Base-by-base conservation (phyloP, 2,113 vertebrate species). In the Notothenia coriiceps region DNA sequence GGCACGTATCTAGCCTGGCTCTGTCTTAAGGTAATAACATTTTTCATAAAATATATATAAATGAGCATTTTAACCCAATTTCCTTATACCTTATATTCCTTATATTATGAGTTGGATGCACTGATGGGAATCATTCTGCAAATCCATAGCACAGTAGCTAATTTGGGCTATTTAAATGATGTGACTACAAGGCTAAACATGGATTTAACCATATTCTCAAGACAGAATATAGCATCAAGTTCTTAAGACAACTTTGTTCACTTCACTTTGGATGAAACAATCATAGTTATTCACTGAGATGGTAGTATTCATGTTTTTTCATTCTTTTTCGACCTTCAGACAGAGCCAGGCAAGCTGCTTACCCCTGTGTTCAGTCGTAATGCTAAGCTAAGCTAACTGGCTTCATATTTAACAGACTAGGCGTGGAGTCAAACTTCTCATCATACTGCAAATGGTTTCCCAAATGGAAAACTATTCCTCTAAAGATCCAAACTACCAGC, bases 401-500 rank as follows among this genome's bases (percentile, higher is more conserved):
- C 33, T 51, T 9, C 8, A 17, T 15, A 29, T 52, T 20, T 44
- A 61, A 43, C 49, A 4, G 13, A 43, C 4, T n/a, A 2, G 22
- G 40, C 20, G 43, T n/a, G 25, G 46, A 12, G n/a, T 46, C 17
- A 17, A 50, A 33, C 54, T 17, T 73, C 47, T 73, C n/a, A 47
- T 29, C 3, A 29, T 29, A 4, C 29, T 4, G 22, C 18, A 2
- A 69, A 74, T 5, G 3, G 25, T n/a, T 47, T 10, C 15, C 13
- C 72, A 57, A 71, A 63, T 56, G 6, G 67, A 4, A 3, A 73
- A 69, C 50, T 52, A 7, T 22, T 46, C 35, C 12, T 73, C 43
- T 44, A 9, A 51, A 80, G 29, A 25, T 60, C 25, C 2, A 57
- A 6, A 33, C n/a, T 33, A 51, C 25, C 18, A 49, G 60, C 0